These are phyloP conservation scores for Etheostoma cragini DNA, from an alignment of 2,113 vertebrate genomes.

Conservation along the genomic window DNA sequence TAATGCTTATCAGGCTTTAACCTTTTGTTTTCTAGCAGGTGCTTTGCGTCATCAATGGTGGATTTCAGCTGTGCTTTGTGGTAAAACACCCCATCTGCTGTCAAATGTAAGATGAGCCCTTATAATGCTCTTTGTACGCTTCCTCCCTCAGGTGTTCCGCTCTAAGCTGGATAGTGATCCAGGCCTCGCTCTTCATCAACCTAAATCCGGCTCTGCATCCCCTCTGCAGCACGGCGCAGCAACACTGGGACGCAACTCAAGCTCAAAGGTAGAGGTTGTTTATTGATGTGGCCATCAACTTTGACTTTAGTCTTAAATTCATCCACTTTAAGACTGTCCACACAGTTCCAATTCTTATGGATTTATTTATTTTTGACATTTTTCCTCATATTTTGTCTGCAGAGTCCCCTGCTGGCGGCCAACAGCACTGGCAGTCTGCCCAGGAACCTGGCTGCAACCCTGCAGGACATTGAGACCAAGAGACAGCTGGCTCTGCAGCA, in stretches of 20 bases:
- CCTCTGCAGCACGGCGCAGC: constrained; percentile 87
- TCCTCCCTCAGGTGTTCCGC: constrained; percentile 87
- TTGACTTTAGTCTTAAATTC: not conserved
- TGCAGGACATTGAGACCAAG: constrained; percentile 96
- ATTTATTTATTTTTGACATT: not conserved
- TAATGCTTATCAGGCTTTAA: not conserved
- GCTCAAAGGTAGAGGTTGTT: constrained; percentile 85
- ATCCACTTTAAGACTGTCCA: no score
- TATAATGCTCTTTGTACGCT: not conserved
- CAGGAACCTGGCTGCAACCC: constrained; percentile 90
- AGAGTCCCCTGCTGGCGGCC: constrained; percentile 84
- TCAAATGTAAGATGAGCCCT: not conserved
- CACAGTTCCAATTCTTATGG: not conserved
- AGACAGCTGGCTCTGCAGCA: constrained; percentile 95
- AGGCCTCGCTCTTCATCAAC: constrained; percentile 71
- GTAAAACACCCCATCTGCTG: not conserved
- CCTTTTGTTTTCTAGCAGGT: constrained; percentile 5
- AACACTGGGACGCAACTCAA: constrained; percentile 88
- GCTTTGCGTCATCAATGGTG: not conserved
- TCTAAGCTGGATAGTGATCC: constrained; percentile 88
- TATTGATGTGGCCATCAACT: not conserved
- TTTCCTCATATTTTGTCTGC: constrained; percentile 11
- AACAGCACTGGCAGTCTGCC: constrained; percentile 90
- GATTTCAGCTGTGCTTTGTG: not conserved
- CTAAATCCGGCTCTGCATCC: constrained; percentile 78